phyloP scores from a whole-genome alignment of 2,113 vertebrate species.

The Macroglossus sobrinus region DNA sequence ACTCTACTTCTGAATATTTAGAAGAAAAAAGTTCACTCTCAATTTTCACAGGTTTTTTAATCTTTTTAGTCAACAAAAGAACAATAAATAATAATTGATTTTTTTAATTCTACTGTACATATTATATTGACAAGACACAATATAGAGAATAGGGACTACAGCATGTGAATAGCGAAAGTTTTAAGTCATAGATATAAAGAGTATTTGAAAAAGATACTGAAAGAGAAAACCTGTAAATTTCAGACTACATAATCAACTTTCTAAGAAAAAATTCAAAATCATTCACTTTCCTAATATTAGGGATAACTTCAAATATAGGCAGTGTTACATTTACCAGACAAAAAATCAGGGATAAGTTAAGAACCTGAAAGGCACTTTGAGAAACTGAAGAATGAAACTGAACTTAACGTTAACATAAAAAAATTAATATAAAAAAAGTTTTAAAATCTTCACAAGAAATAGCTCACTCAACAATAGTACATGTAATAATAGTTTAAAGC shows the following conservation, averaged over 20 bases:
- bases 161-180: neutral
- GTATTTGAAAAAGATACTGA: neutral
- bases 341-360: neutral
- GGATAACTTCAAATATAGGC: neutral
- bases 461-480: neutral
- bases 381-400: neutral
- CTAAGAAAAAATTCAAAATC: neutral
- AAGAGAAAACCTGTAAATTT: neutral
- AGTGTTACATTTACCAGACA: neutral
- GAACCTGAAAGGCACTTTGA: neutral
- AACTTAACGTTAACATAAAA: neutral
- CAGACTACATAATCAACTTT: neutral
- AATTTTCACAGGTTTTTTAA: neutral
- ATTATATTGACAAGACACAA: neutral
- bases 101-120: neutral
- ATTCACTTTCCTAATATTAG: neutral
- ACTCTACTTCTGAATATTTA: neutral
- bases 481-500: neutral
- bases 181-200: neutral
- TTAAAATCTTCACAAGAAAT: neutral
- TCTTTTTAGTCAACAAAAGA: neutral
- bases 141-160: neutral
- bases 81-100: neutral
- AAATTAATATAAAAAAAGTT: neutral
- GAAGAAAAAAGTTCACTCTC: neutral